phyloP scores from a whole-genome alignment of 2,797 vertebrate genomes.

The Anniella stebbinsi region DNA sequence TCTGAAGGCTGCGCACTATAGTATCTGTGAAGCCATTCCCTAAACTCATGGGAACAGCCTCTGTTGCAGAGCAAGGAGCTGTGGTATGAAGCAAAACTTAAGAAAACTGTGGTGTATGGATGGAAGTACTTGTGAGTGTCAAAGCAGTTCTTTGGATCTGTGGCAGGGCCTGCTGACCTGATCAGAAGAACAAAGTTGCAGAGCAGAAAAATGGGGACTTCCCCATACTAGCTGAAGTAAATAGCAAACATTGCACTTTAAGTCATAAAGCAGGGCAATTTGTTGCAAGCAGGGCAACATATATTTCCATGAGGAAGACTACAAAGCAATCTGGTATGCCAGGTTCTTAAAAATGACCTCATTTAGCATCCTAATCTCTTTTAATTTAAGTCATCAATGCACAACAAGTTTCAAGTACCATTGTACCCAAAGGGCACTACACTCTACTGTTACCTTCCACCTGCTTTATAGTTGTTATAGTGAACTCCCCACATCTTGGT shows the following conservation, averaged over 20 bases:
- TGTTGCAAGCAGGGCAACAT: not conserved
- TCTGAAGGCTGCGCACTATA: not conserved
- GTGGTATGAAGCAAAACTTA: not conserved
- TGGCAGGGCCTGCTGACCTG: not conserved
- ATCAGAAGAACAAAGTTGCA: not conserved
- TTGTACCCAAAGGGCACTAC: not conserved
- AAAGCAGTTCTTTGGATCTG: not conserved
- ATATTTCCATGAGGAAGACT: not conserved
- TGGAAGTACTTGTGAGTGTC: not conserved
- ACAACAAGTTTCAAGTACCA: not conserved
- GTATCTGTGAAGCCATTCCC: not conserved
- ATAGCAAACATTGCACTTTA: not conserved
- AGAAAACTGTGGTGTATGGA: not conserved
- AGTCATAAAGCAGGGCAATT: not conserved
- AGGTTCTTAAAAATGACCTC: constrained; percentile 17
- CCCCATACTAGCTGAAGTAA: not conserved
- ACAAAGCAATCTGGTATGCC: not conserved
- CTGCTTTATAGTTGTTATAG: not conserved
- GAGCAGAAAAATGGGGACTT: not conserved
- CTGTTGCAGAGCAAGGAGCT: not conserved
- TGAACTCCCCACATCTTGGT: not conserved
- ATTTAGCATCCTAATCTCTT: constrained; percentile 10
- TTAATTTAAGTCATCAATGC: constrained; percentile 20
- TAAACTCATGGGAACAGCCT: not conserved
- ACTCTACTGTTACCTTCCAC: not conserved